These are phyloP conservation scores for Tetramorium parvispinum DNA, from an alignment of 1,140 invertebrate genomes.

Conservation along the genomic window DNA sequence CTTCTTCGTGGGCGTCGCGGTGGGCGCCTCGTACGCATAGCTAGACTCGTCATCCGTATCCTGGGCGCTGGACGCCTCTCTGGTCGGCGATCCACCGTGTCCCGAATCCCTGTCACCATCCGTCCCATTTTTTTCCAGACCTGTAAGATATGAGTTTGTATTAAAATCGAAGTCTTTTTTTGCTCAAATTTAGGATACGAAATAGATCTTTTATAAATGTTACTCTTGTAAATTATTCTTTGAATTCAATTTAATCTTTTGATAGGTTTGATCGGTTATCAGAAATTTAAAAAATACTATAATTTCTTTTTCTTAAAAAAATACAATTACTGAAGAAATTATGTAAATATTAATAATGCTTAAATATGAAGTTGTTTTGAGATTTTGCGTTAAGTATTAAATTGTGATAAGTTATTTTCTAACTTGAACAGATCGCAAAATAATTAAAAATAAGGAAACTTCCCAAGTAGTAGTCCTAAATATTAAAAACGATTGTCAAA, in stretches of 20 bases:
- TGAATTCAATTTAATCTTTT: neutral
- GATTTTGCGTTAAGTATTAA: neutral
- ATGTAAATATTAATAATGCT: neutral
- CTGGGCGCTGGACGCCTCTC: conserved; percentile 82
- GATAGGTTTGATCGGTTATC: neutral
- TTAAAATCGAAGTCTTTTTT: neutral
- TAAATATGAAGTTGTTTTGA: neutral
- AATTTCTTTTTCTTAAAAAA: neutral
- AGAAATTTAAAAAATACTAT: neutral
- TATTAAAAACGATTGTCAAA: neutral
- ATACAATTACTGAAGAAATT: neutral
- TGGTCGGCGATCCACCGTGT: conserved; percentile 85
- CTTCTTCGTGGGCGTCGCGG: conserved; percentile 84
- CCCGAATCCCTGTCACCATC: conserved; percentile 87
- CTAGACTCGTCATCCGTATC: conserved; percentile 83
- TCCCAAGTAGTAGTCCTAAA: neutral
- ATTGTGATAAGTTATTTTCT: neutral
- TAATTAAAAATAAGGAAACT: neutral
- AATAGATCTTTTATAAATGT: neutral
- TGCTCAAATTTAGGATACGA: neutral
- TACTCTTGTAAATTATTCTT: neutral
- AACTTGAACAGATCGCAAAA: neutral
- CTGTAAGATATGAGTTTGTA: conserved; percentile 58
- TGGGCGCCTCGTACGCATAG: conserved; percentile 83
- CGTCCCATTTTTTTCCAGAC: conserved; percentile 84